Conservation (phyloP, 2,888 invertebrate genomes). For the Deilephila elpenor region DNA sequence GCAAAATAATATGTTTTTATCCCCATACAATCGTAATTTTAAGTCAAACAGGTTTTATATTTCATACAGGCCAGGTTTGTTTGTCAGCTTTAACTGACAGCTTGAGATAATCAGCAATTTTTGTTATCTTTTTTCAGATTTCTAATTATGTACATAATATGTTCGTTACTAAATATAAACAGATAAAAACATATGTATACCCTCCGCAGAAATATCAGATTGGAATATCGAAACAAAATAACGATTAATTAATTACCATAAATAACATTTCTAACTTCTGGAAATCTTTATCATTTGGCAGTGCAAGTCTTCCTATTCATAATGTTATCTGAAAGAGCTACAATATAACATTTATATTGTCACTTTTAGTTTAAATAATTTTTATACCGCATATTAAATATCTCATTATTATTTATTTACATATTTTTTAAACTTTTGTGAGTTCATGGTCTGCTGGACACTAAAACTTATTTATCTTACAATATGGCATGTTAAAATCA, state of each 20-base stretch:
- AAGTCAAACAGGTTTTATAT: background rate
- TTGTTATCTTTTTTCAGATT: background rate
- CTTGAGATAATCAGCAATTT: background rate
- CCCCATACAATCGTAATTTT: background rate
- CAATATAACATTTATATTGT: too few relatives aligned
- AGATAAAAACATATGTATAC: too few relatives aligned
- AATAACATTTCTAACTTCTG: too few relatives aligned
- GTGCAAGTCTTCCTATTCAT: too few relatives aligned
- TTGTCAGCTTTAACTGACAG: background rate
- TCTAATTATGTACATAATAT: background rate
- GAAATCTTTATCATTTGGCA: too few relatives aligned
- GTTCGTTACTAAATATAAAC: too few relatives aligned
- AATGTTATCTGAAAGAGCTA: too few relatives aligned
- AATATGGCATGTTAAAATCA: slow-evolving; percentile 17
- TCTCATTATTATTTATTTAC: background rate
- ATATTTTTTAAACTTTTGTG: background rate
- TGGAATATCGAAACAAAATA: too few relatives aligned
- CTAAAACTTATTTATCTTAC: slow-evolving; percentile 11
- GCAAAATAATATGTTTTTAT: background rate
- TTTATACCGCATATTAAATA: too few relatives aligned
- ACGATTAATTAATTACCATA: too few relatives aligned
- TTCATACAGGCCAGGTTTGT: background rate
- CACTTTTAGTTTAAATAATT: too few relatives aligned
- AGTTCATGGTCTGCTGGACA: slow-evolving; percentile 6
- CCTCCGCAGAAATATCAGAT: too few relatives aligned